phyloP scores from a whole-genome alignment of 2,113 vertebrate species.

The Cranoglanis bouderius region DNA sequence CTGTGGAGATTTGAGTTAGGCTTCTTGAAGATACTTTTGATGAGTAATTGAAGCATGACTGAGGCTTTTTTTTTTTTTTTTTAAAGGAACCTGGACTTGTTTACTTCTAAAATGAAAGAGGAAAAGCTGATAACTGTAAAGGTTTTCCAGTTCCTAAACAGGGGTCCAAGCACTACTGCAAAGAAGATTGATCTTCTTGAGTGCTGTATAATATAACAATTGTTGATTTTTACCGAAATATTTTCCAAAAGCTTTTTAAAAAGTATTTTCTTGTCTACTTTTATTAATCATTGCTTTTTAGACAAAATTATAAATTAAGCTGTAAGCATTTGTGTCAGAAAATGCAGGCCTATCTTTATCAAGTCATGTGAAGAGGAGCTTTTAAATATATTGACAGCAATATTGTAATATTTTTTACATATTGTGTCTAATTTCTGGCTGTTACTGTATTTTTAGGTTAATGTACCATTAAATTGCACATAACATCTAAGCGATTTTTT shows the following conservation, averaged over 20 bases:
- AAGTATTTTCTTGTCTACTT: neutral
- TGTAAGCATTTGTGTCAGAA: neutral
- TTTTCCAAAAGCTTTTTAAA: neutral
- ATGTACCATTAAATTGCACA: neutral
- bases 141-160: neutral
- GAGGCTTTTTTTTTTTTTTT: neutral
- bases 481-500: neutral
- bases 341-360: neutral
- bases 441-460: neutral
- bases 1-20: conserved; percentile 50
- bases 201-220: neutral
- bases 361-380: neutral
- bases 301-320: neutral
- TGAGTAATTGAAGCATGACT: too few species aligned
- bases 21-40: neutral
- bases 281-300: neutral
- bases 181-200: neutral
- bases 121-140: neutral
- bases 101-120: neutral
- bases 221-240: neutral
- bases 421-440: neutral
- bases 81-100: neutral
- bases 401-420: neutral
- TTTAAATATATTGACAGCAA: neutral
- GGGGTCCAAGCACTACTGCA: neutral